phyloP scores from a whole-genome alignment of 2,797 vertebrate species.

The Harpagifer antarcticus region DNA sequence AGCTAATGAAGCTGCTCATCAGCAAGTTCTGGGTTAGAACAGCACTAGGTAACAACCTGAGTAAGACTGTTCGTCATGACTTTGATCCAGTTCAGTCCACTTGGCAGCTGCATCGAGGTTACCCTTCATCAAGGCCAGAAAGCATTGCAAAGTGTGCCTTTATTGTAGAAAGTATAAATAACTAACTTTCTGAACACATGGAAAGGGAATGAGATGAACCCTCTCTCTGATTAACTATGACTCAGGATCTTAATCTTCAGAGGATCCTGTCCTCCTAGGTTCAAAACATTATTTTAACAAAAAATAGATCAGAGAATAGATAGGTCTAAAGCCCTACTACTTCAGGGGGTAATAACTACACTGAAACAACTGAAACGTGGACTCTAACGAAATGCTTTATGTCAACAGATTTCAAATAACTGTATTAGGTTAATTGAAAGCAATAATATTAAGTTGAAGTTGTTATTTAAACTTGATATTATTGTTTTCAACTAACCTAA shows the following conservation, averaged over 20 bases:
- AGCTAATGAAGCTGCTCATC: slow-evolving; percentile 38
- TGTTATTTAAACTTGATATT: too few relatives aligned
- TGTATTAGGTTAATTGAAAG: too few relatives aligned
- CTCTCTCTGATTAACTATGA: not conserved
- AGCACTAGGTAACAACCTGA: slow-evolving; percentile 15
- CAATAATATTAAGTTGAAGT: too few relatives aligned
- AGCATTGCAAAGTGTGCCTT: slow-evolving; percentile 22
- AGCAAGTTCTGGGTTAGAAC: slow-evolving; percentile 73
- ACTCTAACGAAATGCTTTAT: too few relatives aligned
- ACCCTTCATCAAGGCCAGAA: not conserved
- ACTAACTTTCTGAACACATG: not conserved
- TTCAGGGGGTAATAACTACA: not conserved
- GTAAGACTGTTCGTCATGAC: slow-evolving; percentile 10
- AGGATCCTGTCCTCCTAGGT: not conserved
- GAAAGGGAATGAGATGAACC: not conserved
- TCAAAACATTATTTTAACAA: not conserved
- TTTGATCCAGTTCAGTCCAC: slow-evolving; percentile 19
- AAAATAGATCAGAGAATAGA: not conserved
- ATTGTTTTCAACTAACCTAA: too few relatives aligned
- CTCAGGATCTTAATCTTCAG: too few relatives aligned
- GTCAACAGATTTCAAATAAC: too few relatives aligned
- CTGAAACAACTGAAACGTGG: too few relatives aligned
- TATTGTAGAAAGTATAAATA: not conserved
- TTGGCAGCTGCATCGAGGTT: slow-evolving; percentile 7
- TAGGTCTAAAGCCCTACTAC: not conserved